Conservation (phyloP, 2,113 vertebrate genomes). For the Gallinago undulata region DNA sequence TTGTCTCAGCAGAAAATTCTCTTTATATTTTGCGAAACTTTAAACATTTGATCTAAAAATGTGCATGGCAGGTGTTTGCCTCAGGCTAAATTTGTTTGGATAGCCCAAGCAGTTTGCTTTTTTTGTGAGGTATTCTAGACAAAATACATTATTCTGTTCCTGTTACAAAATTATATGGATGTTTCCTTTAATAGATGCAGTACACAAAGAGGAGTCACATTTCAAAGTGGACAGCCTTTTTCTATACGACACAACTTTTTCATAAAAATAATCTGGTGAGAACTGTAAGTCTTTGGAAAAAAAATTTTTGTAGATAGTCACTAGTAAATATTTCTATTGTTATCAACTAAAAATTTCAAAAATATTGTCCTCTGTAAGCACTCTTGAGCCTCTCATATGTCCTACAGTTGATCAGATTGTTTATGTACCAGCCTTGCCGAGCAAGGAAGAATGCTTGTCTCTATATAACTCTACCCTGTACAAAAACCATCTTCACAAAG, state of each 20-base stretch:
- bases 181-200: not conserved
- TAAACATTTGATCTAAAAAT: constrained; percentile 3
- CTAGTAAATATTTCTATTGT: not conserved
- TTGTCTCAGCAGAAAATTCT: not conserved
- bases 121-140: not conserved
- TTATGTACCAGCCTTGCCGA: not conserved
- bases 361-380: not conserved
- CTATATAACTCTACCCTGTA: not conserved
- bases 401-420: not conserved
- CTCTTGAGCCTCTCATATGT: not conserved
- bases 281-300: not conserved
- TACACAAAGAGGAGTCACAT: not conserved
- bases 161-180: not conserved
- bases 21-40: not conserved
- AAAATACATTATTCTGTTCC: not conserved
- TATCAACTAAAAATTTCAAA: not conserved
- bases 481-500: not conserved
- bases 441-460: not conserved
- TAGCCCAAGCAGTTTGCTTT: not conserved
- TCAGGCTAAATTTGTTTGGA: not conserved
- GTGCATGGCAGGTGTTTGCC: not conserved
- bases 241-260: not conserved
- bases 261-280: not conserved
- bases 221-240: not conserved
- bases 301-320: not conserved